Conservation (phyloP, 2,888 invertebrate genomes). For the Drosophila tanythrix region DNA sequence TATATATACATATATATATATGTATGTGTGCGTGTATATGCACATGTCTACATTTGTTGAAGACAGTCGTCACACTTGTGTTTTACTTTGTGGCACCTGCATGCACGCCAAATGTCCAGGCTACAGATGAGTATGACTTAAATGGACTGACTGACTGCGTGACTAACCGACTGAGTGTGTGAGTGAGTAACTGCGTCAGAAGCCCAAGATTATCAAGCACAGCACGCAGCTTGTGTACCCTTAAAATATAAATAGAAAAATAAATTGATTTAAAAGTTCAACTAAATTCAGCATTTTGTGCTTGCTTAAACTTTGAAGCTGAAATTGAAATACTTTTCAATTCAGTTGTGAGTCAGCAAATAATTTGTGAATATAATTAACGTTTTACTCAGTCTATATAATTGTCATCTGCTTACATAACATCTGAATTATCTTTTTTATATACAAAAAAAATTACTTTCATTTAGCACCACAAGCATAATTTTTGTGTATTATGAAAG, state of each 20-base stretch:
- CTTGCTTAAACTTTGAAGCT: neutral
- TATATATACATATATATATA: neutral
- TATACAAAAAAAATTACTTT: neutral
- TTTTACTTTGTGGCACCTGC: slow-evolving; percentile 43
- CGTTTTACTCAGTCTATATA: neutral
- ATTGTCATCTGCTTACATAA: neutral
- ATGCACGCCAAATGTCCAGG: slow-evolving; percentile 18
- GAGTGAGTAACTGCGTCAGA: neutral
- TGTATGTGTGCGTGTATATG: neutral
- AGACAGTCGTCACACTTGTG: slow-evolving; percentile 34
- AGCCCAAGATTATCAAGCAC: neutral
- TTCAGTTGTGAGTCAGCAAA: neutral
- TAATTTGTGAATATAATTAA: neutral
- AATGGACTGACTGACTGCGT: slow-evolving; percentile 21
- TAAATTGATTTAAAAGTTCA: neutral
- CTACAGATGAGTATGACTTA: slow-evolving; percentile 29
- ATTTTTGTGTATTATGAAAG: too few relatives aligned
- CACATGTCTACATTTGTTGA: slow-evolving; percentile 22
- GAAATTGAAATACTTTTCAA: neutral
- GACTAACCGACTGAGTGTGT: neutral
- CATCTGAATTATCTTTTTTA: neutral
- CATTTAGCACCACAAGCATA: neutral
- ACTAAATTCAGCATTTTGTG: neutral
- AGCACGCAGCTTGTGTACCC: slow-evolving; percentile 7
- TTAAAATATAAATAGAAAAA: neutral